Evolutionary conservation across 1,140 invertebrate species (phyloP).

Genomic region (Drosophila parabipectinata): DNA sequence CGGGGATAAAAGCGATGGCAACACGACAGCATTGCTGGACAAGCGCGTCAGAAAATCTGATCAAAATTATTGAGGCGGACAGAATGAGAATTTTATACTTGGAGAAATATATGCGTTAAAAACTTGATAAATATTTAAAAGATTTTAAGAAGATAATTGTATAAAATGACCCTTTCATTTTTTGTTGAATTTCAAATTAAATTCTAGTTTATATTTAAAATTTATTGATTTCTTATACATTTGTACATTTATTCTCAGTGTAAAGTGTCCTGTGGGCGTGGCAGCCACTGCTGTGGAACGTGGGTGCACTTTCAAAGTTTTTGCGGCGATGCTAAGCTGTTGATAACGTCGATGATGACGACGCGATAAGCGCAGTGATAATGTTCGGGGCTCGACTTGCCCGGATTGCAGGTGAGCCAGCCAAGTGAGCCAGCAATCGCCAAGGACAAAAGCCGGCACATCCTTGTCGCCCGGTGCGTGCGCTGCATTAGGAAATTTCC

Average conservation of each 20-base stretch:
- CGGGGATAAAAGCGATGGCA: conserved; percentile 42
- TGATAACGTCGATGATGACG: conserved; percentile 73
- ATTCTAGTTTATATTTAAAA: background rate
- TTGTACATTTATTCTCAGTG: background rate
- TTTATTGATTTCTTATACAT: background rate
- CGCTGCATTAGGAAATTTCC: conserved; percentile 57
- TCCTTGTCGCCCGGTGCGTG: conserved; percentile 57
- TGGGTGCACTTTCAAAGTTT: conserved; percentile 60
- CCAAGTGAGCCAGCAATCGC: conserved; percentile 34
- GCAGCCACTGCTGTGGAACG: conserved; percentile 45
- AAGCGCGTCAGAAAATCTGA: conserved; percentile 66
- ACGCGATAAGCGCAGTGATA: conserved; percentile 67
- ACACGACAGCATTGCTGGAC: conserved; percentile 34
- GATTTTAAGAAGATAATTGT: background rate
- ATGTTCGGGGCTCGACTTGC: conserved; percentile 35
- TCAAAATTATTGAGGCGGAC: conserved; percentile 78
- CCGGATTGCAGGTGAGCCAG: conserved; percentile 13
- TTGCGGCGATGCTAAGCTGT: conserved; percentile 65
- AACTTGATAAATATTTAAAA: too few species aligned
- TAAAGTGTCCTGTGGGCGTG: conserved; percentile 1
- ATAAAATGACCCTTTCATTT: background rate
- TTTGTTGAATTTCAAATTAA: background rate
- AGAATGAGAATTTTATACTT: conserved; percentile 39
- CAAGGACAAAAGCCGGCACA: conserved; percentile 55
- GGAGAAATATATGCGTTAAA: background rate